Conservation (phyloP, 2,888 invertebrate species). For the Tenthredo distinguenda region DNA sequence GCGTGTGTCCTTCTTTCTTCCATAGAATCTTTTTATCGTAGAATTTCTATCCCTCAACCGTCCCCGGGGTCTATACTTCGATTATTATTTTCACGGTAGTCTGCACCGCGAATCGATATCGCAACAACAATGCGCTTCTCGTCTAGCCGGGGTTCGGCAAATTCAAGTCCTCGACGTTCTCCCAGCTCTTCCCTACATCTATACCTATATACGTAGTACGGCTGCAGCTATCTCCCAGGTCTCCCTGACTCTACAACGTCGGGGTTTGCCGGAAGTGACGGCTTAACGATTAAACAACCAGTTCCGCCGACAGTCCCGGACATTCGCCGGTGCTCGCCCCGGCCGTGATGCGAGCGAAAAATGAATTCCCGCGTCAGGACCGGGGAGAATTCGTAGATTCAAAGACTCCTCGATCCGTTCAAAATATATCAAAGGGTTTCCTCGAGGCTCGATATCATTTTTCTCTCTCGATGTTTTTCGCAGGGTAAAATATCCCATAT, state of each 20-base stretch:
- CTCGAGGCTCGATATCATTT: background rate
- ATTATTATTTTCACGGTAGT: background rate
- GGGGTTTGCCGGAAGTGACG: slow-evolving; percentile 35
- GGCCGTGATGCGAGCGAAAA: background rate
- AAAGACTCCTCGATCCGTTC: too few relatives aligned
- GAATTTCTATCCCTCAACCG: background rate
- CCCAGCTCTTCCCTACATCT: background rate
- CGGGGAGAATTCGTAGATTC: too few relatives aligned
- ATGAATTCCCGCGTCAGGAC: background rate
- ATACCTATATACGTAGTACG: background rate
- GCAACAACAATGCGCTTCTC: background rate
- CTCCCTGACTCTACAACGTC: background rate
- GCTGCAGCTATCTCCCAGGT: background rate
- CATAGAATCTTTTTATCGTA: background rate
- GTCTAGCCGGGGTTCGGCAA: background rate
- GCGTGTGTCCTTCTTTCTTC: too few relatives aligned
- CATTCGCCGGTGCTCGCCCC: background rate
- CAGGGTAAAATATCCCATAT: background rate
- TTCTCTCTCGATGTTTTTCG: background rate
- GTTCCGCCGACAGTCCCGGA: slow-evolving; percentile 37
- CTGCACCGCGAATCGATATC: slow-evolving; percentile 13
- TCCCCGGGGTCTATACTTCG: background rate
- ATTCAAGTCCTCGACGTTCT: slow-evolving; percentile 8
- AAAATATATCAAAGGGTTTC: background rate
- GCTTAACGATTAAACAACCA: slow-evolving; percentile 49